Evolutionary conservation across 2,797 vertebrate genomes (phyloP), one percentile per base, ranked within the genome.

Genomic region (Naso thynnoides): DNA sequence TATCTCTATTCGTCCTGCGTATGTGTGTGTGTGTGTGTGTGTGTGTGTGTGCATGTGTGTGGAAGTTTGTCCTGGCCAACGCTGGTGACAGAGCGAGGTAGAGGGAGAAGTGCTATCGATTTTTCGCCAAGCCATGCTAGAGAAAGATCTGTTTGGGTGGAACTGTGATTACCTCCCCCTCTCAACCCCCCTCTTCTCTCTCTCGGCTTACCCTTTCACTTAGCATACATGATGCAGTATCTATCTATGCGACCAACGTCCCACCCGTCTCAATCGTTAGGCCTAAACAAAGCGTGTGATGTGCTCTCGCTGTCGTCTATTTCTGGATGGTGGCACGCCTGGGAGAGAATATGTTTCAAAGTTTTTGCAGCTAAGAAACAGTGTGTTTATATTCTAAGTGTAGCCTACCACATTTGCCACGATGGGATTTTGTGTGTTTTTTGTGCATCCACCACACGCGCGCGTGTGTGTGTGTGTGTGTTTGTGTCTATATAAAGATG

Each of bases 71-170:
- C 83, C 79, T 78, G 78, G 53, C 70, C 70, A 55, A 59, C 6
- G 31, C 64, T 52, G 76, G 83, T 88, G 88, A 88, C 77, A 76
- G 84, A 83, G 72, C 44, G 60, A 82, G 68, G 21, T 69, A 77
- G 76, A 69, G 67, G 42, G 73, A 85, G 83, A 81, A 75, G 78
- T 81, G 68, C 68, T 86, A 89, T 89, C 23, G 88, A 88, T 91
- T 90, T 84, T 87, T 72, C 65, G 67, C 68, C 73, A 63, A 73
- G 83, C 76, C 78, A 81, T 71, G 83, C 82, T 64, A 66, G 76
- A 88, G 86, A 90, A 86, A 91, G 86, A 88, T 91, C 81, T 87
- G 90, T 92, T 92, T 89, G 86, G 88, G 84, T 89, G 87, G 87
- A 90, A 86, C 86, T 83, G 81, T 91, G 88, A 92, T 92, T 90